Percentiles rank a stretch among this genome's conserved stretches.
These are phyloP conservation scores for Hemicordylus capensis DNA, from an alignment of 2,113 vertebrate genomes.

Conservation along the genomic window DNA sequence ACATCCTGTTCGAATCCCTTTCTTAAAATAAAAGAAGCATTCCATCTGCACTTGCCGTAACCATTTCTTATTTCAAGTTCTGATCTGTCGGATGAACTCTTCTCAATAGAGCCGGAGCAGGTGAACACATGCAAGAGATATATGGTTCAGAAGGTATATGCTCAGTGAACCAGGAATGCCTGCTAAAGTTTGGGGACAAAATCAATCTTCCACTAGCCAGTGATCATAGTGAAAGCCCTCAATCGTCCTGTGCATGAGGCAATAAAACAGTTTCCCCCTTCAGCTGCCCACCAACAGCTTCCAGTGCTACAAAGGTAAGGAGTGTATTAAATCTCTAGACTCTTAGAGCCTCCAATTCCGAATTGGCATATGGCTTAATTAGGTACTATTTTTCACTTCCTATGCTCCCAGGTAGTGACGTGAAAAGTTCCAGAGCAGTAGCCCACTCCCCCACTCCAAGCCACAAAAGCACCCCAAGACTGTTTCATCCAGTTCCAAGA, in stretches of 20 bases:
- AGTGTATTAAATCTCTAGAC: neutral
- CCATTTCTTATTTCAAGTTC: slow-evolving; percentile 13
- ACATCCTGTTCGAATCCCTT: neutral
- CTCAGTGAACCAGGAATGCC: slow-evolving; percentile 42
- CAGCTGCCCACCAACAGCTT: neutral
- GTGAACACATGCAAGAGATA: slow-evolving; percentile 39
- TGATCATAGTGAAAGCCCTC: slow-evolving; percentile 17
- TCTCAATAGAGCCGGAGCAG: slow-evolving; percentile 23
- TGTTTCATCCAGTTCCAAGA: neutral
- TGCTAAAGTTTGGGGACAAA: slow-evolving; percentile 12
- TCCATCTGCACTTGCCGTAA: neutral
- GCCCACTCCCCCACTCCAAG: neutral
- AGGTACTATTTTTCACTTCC: neutral
- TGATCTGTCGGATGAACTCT: slow-evolving; percentile 9
- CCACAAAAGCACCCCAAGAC: neutral
- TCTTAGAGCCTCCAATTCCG: neutral
- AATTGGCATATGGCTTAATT: neutral
- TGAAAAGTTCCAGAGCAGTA: neutral
- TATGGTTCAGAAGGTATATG: slow-evolving; percentile 28
- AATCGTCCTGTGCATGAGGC: neutral
- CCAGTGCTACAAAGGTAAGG: slow-evolving; percentile 6
- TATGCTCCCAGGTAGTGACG: neutral
- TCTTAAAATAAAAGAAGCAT: neutral
- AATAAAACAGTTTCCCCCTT: slow-evolving; percentile 22
- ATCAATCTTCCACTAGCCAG: neutral